Conservation (phyloP, 2,113 vertebrate genomes). For the Xiphophorus couchianus region DNA sequence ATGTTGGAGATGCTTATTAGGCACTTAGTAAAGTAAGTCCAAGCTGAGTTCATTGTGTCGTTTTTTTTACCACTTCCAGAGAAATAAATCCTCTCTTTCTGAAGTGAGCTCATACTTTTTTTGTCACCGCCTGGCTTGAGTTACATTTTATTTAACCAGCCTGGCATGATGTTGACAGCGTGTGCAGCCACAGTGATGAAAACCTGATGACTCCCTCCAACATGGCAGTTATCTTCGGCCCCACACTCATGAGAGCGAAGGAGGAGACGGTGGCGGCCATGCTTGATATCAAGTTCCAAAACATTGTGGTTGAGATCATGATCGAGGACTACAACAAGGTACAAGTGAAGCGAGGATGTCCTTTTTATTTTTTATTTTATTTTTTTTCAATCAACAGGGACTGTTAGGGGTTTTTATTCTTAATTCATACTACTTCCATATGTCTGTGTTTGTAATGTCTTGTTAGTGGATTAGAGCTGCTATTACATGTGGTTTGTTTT, state of each 20-base stretch:
- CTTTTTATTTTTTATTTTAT: neutral
- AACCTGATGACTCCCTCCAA: constrained; percentile 95
- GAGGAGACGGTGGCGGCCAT: constrained; percentile 97
- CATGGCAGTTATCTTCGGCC: constrained; percentile 97
- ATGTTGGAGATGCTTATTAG: constrained; percentile 93
- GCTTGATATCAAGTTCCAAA: constrained; percentile 99
- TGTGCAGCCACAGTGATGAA: constrained; percentile 90
- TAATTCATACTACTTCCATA: neutral
- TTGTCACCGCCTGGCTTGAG: neutral
- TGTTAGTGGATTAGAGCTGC: neutral
- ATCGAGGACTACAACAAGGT: constrained; percentile 95
- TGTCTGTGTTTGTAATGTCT: neutral
- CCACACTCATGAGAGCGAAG: constrained; percentile 93
- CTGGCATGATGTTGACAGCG: constrained; percentile 72
- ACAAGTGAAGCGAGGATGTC: neutral
- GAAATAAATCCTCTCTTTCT: neutral
- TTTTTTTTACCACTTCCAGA: neutral
- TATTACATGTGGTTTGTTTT: neutral
- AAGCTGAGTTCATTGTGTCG: neutral
- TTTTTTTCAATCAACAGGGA: neutral
- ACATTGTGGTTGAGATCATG: constrained; percentile 95
- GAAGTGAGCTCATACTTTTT: neutral
- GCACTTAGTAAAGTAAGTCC: constrained; percentile 90
- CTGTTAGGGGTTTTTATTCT: neutral
- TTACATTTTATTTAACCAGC: constrained; percentile 11